Conservation (phyloP, 2,113 vertebrate genomes). For the Pelmatolapia mariae region DNA sequence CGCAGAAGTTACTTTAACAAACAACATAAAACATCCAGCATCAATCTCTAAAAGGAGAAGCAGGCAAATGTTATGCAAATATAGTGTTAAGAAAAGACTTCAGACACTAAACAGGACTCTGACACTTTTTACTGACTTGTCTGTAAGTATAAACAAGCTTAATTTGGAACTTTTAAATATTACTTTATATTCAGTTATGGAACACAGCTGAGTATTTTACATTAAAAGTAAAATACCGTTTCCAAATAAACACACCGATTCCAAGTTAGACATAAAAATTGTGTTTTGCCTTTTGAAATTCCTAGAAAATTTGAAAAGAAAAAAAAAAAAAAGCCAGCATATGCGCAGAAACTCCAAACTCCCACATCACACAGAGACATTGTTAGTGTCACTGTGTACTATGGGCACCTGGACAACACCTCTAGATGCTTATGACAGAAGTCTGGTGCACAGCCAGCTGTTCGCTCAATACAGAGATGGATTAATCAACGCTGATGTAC, state of each 20-base stretch:
- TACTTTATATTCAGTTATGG: background rate
- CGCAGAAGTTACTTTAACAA: background rate
- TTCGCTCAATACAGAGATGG: constrained; percentile 8
- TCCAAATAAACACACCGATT: background rate
- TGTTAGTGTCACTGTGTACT: constrained; percentile 11
- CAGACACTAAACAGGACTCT: background rate
- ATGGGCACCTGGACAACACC: background rate
- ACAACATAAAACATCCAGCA: background rate
- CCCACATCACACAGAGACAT: background rate
- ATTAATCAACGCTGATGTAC: constrained; percentile 20
- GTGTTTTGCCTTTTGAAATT: background rate
- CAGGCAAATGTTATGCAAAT: background rate
- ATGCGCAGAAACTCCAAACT: background rate
- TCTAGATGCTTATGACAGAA: background rate
- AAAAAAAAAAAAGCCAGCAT: background rate
- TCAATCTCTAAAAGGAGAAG: background rate
- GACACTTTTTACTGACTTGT: background rate
- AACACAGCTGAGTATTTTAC: background rate
- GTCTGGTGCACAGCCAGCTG: constrained; percentile 17
- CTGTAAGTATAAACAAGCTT: background rate
- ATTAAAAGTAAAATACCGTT: background rate
- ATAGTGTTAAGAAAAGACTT: background rate
- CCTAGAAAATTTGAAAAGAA: background rate
- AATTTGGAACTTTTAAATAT: background rate
- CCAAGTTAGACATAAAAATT: background rate